phyloP scores from a whole-genome alignment of 2,797 vertebrate species.

The Taenioides sp. region DNA sequence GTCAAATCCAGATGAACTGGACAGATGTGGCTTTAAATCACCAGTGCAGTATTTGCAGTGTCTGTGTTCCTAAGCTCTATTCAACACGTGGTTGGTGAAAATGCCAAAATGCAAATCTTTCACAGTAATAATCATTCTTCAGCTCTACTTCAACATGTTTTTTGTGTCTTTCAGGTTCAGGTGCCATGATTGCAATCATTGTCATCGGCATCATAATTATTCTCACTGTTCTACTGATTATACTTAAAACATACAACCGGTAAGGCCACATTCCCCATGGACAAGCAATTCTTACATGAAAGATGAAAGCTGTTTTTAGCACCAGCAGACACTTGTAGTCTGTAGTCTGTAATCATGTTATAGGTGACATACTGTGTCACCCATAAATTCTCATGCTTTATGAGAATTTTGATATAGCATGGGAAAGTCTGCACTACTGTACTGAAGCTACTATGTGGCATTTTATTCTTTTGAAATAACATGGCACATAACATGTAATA shows the following conservation, averaged over 20 bases:
- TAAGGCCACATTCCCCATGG: conserved; percentile 64
- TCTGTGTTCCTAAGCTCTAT: conserved; percentile 28
- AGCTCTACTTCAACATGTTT: background rate
- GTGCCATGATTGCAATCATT: conserved; percentile 91
- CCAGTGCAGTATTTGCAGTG: conserved; percentile 32
- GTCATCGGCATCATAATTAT: conserved; percentile 90
- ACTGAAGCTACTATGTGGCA: background rate
- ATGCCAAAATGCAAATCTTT: background rate
- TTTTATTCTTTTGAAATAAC: no score
- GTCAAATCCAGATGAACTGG: conserved; percentile 22
- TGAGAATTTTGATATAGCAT: background rate
- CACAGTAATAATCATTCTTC: background rate
- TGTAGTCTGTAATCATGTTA: background rate
- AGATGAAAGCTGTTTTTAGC: conserved; percentile 35
- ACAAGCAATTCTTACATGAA: conserved; percentile 17
- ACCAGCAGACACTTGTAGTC: background rate
- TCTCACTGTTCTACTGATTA: conserved; percentile 85
- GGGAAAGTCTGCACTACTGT: background rate
- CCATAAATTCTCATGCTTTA: background rate
- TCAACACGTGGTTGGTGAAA: background rate
- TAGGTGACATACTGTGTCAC: background rate
- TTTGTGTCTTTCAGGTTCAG: conserved; percentile 81
- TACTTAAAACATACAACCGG: conserved; percentile 95
- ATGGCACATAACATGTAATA: background rate
- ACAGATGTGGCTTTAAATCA: conserved; percentile 29